These are phyloP conservation scores for Tetragonisca angustula DNA, from an alignment of 2,888 invertebrate species.

Conservation along the genomic window DNA sequence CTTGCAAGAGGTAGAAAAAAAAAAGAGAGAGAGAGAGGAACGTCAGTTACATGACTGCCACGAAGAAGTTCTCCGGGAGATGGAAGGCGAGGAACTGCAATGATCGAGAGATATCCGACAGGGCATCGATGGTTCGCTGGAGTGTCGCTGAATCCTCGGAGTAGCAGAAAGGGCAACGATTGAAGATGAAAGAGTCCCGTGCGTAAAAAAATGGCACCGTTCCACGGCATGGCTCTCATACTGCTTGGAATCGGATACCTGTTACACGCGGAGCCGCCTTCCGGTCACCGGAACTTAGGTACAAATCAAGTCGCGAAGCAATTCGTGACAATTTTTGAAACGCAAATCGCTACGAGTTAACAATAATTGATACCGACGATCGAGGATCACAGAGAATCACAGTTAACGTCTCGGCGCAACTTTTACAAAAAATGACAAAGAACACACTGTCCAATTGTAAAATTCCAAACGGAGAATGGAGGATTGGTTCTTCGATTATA, in stretches of 20 bases:
- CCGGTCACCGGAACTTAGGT: constrained; percentile 69
- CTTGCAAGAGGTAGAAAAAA: not conserved
- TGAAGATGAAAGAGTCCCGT: constrained; percentile 50
- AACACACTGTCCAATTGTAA: too few species aligned
- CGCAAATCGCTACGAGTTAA: not conserved
- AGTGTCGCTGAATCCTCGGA: not conserved
- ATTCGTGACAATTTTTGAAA: not conserved
- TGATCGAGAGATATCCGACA: constrained; percentile 18
- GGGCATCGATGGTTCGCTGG: constrained; percentile 4
- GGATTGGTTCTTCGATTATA: not conserved
- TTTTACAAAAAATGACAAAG: not conserved
- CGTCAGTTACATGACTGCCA: constrained; percentile 13
- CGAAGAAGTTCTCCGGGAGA: not conserved
- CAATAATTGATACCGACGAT: not conserved
- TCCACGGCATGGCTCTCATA: constrained; percentile 74
- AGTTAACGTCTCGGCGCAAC: not conserved
- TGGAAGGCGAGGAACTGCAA: constrained; percentile 9
- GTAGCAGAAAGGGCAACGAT: not conserved
- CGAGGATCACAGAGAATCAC: not conserved
- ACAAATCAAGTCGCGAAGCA: constrained; percentile 30
- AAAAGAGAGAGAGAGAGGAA: too few species aligned
- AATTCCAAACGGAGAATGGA: too few species aligned
- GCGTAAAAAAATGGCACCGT: constrained; percentile 73
- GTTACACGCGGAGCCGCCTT: constrained; percentile 76
- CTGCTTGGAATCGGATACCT: constrained; percentile 78